Evolutionary conservation across 2,888 invertebrate species (phyloP), one percentile per base, ranked within the genome.

Genomic region (Lasioglossum malachurum): DNA sequence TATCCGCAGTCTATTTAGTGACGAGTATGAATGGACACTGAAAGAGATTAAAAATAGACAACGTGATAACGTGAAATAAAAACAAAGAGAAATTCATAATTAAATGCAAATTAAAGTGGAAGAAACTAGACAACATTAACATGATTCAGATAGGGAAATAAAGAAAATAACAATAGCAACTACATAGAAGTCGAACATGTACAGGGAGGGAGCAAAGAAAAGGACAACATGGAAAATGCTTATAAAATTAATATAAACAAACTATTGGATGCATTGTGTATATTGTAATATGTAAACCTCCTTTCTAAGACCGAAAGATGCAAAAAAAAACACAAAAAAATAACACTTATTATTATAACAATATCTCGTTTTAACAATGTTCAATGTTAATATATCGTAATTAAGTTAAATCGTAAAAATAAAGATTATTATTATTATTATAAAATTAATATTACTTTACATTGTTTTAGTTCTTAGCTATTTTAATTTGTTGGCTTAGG

Each of bases 401-500:
- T 77, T 27, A 84, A 76, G 49, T 64, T 78, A 23, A 31, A 41
- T 76, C 5, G 71, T 64, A 71, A 75, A 83, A 75, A 78, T 23
- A 77, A 82, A 31, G 16, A 77, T 82, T 35, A 60, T 72, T 14
- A 75, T 35, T 78, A 75, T 35, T 78, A 75, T 35, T 78, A 64
- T 35, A 46, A 84, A 80, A 31, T 73, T 53, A 85, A 82, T n/a
- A 31, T 69, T 82, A 75, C 80, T 69, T 78, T 41, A 74, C 7
- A 49, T 75, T 78, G 75, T 75, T 31, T 75, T 46, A 46, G 69
- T 82, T 57, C 78, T 80, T 83, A 79, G 76, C 64, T 75, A 64
- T 73, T 83, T 80, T 74, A 69, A 69, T 60, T 81, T 80, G 44
- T 84, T 86, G 72, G 71, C 27, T 78, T 86, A 91, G 84, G 75